Evolutionary conservation across 2,888 invertebrate species (phyloP), one percentile per base, ranked within the genome.

Genomic region (Trachelus stipa): DNA sequence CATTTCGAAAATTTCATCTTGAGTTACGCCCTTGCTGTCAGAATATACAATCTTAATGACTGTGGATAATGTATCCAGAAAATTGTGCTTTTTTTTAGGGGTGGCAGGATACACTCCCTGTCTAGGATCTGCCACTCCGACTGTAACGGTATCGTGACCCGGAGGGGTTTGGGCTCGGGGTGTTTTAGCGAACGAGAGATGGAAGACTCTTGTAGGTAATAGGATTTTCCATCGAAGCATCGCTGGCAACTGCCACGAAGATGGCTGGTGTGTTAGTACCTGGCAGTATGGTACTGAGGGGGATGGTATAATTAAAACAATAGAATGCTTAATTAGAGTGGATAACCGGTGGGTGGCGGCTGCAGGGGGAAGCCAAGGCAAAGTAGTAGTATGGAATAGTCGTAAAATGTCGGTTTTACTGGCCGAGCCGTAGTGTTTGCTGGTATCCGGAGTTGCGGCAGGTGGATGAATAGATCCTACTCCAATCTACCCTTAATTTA

Each of bases 241-340:
- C 71, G 71, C 71, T 9, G 31, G 23, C 71, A 71, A 23, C 33
- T 3, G 71, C 33, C 33, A 34, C 33, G 31, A 71, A 12, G 71
- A 71, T 71, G 71, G 71, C 33, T 71, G 71, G 31, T 34, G 71
- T 9, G 71, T 31, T 71, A 71, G 56, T 34, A 71, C 71, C 71
- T 71, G 33, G 12, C 71, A n/a, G 31, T 12, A 56, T 56, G 56
- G 71, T 69, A 31, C 69, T 23, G 56, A 75, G 73, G 76, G 80
- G 82, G 78, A 78, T 77, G 83, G 83, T 85, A 85, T 86, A 87
- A 88, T 88, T 88, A 86, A 86, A 88, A 85, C 85, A 84, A 87
- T 86, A 87, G 87, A 88, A 88, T 88, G 85, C 87, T 88, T 88
- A 87, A 88, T 88, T 88, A 88, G 85, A 84, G 85, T 84, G 86